phyloP scores from a whole-genome alignment of 2,797 vertebrate genomes.

The Melanotaenia boesemani region DNA sequence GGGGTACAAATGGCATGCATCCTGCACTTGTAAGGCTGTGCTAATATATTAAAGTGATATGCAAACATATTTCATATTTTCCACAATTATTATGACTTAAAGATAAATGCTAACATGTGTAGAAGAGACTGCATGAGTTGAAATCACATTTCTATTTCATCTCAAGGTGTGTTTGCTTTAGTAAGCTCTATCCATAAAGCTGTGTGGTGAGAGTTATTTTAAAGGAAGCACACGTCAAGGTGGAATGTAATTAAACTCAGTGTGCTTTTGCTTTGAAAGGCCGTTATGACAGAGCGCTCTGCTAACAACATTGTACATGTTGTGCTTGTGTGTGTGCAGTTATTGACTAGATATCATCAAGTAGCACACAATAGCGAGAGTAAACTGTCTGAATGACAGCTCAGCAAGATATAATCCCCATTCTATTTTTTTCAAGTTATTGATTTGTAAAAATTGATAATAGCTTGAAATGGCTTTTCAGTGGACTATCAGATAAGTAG shows the following conservation, averaged over 20 bases:
- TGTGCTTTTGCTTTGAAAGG: constrained; percentile 19
- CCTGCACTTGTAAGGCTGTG: constrained; percentile 20
- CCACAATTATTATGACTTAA: constrained; percentile 14
- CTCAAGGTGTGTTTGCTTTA: constrained; percentile 30
- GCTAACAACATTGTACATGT: constrained; percentile 20
- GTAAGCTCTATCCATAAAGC: constrained; percentile 26
- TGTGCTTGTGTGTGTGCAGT: constrained; percentile 21
- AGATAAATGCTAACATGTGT: constrained; percentile 41
- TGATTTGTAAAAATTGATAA: constrained; percentile 78
- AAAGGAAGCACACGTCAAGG: constrained; percentile 27
- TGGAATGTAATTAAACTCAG: constrained; percentile 44
- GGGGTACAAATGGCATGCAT: constrained; percentile 33
- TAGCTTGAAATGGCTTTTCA: constrained; percentile 76
- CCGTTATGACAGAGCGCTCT: neutral
- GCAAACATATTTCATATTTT: constrained; percentile 45
- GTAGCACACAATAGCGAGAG: constrained; percentile 37
- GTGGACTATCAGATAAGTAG: constrained; percentile 52
- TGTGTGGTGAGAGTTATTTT: constrained; percentile 31
- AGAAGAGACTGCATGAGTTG: constrained; percentile 32
- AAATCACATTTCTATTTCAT: constrained; percentile 21
- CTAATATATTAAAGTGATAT: constrained; percentile 27
- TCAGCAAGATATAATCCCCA: constrained; percentile 52
- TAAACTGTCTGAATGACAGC: constrained; percentile 65
- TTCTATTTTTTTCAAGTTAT: constrained; percentile 63
- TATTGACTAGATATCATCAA: constrained; percentile 35